These are phyloP conservation scores for Acleris holmiana DNA, from an alignment of 2,888 invertebrate species.

Conservation along the genomic window DNA sequence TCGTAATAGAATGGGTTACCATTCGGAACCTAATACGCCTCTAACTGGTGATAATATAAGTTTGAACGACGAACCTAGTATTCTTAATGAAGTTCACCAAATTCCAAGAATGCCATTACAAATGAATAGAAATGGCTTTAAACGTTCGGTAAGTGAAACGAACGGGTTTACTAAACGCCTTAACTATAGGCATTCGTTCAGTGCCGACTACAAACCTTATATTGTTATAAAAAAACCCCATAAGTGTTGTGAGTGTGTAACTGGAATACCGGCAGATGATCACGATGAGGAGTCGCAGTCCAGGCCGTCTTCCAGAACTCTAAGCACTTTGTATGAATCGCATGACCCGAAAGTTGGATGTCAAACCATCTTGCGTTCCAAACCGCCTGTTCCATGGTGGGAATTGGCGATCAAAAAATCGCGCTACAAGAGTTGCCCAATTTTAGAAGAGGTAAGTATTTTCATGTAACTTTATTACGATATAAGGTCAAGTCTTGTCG, in stretches of 20 bases:
- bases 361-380: slow-evolving; percentile 86
- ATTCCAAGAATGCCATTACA: slow-evolving; percentile 77
- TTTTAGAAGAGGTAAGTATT: slow-evolving; percentile 86
- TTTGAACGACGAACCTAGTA: slow-evolving; percentile 64
- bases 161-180: slow-evolving; percentile 78
- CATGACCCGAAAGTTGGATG: slow-evolving; percentile 88
- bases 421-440: slow-evolving; percentile 92
- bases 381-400: slow-evolving; percentile 94
- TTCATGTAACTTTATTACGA: neutral
- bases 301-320: slow-evolving; percentile 67
- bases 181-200: slow-evolving; percentile 80
- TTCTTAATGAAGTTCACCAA: slow-evolving; percentile 73
- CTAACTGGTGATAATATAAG: slow-evolving; percentile 63
- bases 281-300: slow-evolving; percentile 61
- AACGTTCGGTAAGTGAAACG: slow-evolving; percentile 76
- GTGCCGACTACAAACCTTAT: slow-evolving; percentile 71
- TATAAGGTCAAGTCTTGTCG: neutral
- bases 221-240: slow-evolving; percentile 66
- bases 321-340: slow-evolving; percentile 79
- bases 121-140: slow-evolving; percentile 75
- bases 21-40: slow-evolving; percentile 81
- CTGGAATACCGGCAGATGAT: slow-evolving; percentile 74
- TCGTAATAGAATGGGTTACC: slow-evolving; percentile 75
- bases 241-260: slow-evolving; percentile 80
- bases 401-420: slow-evolving; percentile 92